Evolutionary conservation across 2,888 invertebrate species (phyloP).

Genomic region (Helleia helle): DNA sequence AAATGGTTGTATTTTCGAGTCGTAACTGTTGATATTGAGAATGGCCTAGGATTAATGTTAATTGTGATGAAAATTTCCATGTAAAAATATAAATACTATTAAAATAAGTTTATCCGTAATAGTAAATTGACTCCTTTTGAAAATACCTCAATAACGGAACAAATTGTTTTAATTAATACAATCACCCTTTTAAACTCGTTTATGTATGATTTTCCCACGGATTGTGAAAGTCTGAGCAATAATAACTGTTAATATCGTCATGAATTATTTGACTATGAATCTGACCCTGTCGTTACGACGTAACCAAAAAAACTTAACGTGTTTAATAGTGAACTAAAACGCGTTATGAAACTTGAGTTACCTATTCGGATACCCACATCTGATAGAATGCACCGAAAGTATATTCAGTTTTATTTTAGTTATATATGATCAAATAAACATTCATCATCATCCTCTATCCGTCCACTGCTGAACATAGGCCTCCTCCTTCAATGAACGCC

Average conservation of each 20-base stretch:
- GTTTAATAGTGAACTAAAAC: no score
- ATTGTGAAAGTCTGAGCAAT: conserved; percentile 22
- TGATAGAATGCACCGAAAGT: conserved; percentile 7
- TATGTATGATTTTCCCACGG: conserved; percentile 22
- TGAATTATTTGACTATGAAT: no score
- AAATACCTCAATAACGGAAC: conserved; percentile 68
- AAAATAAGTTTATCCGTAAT: conserved; percentile 67
- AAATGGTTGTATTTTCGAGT: conserved; percentile 68
- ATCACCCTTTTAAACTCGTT: conserved; percentile 21
- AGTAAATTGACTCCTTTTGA: conserved; percentile 70
- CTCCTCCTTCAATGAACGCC: no score
- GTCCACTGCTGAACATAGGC: no score
- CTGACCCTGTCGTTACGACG: no score
- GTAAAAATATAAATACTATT: conserved; percentile 73
- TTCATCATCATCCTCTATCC: no score
- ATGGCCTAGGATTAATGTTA: conserved; percentile 66
- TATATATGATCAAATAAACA: no score
- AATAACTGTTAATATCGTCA: no score
- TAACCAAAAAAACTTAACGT: no score
- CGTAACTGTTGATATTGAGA: conserved; percentile 63
- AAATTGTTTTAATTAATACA: conserved; percentile 45
- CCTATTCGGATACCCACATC: neutral
- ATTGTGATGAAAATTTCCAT: conserved; percentile 72
- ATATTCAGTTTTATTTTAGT: conserved; percentile 7
- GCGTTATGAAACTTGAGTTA: neutral